Evolutionary conservation across 1,140 invertebrate genomes (phyloP).

Genomic region (Drosophila quadrilineata): DNA sequence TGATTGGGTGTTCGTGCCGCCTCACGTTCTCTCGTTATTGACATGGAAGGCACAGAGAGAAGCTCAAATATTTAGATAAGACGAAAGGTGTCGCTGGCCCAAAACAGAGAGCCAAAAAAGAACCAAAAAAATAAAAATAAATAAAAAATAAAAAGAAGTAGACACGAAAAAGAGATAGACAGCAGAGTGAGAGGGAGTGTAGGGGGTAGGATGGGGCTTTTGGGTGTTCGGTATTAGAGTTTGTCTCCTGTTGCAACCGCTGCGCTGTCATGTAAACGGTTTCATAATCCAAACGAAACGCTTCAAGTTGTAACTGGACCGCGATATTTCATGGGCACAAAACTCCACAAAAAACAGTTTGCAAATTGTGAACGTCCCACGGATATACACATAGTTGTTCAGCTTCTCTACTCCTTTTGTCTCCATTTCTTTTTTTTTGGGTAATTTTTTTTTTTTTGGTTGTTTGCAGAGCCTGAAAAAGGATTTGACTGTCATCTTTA

Average conservation of each 20-base stretch:
- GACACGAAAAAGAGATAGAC: background rate
- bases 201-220: slow-evolving; percentile 7
- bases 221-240: too few relatives aligned
- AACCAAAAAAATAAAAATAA: slow-evolving; percentile 6
- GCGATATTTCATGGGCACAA: slow-evolving; percentile 57
- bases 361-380: too few relatives aligned
- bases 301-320: slow-evolving; percentile 73
- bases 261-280: slow-evolving; percentile 47
- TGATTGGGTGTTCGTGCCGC: too few relatives aligned
- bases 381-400: slow-evolving; percentile 5
- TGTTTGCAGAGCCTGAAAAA: slow-evolving; percentile 1
- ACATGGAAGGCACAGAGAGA: slow-evolving; percentile 42
- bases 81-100: slow-evolving; percentile 55
- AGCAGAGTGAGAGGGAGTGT: background rate
- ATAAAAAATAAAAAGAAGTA: background rate
- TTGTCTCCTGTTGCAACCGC: slow-evolving; percentile 31
- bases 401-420: too few relatives aligned
- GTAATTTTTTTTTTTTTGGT: background rate
- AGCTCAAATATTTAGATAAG: slow-evolving; percentile 65
- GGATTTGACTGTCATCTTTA: slow-evolving; percentile 55
- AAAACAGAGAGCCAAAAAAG: slow-evolving; percentile 11
- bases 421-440: too few relatives aligned
- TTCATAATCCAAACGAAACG: slow-evolving; percentile 62
- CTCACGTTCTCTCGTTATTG: slow-evolving; percentile 33
- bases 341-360: too few relatives aligned